Conservation (phyloP, 2,113 vertebrate species). For the Prietella phreatophila region DNA sequence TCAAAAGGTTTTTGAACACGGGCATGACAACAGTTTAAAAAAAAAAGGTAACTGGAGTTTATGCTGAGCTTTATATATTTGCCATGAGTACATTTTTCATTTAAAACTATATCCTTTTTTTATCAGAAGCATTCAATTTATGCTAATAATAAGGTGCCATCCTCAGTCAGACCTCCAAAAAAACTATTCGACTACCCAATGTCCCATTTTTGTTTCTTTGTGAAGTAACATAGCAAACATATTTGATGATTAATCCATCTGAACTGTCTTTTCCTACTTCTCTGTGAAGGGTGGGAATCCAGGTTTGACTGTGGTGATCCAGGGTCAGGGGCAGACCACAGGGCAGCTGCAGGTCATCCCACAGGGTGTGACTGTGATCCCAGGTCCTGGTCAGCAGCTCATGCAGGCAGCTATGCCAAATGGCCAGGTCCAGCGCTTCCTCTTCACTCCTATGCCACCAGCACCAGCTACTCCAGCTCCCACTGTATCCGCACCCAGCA, state of each 20-base stretch:
- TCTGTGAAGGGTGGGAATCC: conserved; percentile 84
- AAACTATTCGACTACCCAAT: background rate
- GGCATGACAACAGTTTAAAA: background rate
- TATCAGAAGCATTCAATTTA: background rate
- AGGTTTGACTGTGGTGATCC: conserved; percentile 95
- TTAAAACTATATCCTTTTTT: background rate
- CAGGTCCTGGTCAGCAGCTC: conserved; percentile 92
- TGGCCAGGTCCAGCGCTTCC: conserved; percentile 94
- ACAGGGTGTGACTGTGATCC: conserved; percentile 91
- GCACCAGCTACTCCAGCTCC: conserved; percentile 67
- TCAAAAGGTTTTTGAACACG: background rate
- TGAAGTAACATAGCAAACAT: background rate
- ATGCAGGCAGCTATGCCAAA: conserved; percentile 99
- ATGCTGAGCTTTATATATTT: background rate
- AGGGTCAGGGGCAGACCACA: conserved; percentile 96
- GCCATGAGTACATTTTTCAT: background rate
- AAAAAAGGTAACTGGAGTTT: background rate
- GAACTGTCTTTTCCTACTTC: background rate
- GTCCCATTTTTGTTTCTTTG: background rate
- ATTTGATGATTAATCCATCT: background rate
- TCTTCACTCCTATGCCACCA: conserved; percentile 88
- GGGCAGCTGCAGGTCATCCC: conserved; percentile 97
- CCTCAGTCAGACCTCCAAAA: background rate
- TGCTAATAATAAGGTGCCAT: background rate
- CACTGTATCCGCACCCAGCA: background rate